These are phyloP conservation scores for Dolichotis patagonum DNA, from an alignment of 2,113 vertebrate species.

Conservation along the genomic window DNA sequence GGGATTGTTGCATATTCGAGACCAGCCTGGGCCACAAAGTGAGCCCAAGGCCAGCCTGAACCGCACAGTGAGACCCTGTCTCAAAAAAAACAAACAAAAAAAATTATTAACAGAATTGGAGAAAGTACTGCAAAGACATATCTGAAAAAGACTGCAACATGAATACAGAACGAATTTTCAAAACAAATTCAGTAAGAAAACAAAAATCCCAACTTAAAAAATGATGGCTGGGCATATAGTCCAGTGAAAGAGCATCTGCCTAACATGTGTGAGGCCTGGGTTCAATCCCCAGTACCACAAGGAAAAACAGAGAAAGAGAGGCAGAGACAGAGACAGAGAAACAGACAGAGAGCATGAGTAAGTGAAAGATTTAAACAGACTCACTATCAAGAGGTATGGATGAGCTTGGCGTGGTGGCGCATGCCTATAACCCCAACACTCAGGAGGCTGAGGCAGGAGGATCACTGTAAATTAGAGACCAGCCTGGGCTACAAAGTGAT, in stretches of 20 bases:
- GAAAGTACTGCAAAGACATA: constrained; percentile 7
- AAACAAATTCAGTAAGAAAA: constrained; percentile 23
- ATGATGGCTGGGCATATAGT: neutral
- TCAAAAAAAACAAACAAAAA: too few relatives aligned
- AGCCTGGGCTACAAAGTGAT: too few relatives aligned
- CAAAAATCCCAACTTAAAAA: neutral
- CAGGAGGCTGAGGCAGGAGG: too few relatives aligned
- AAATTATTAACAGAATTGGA: constrained; percentile 27
- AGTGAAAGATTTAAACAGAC: constrained; percentile 27
- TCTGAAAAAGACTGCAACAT: neutral
- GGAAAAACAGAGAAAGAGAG: neutral
- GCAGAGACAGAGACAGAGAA: too few relatives aligned
- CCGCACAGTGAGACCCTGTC: too few relatives aligned
- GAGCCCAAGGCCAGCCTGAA: too few relatives aligned
- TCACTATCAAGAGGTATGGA: neutral
- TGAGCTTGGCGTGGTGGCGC: too few relatives aligned
- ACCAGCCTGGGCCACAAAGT: too few relatives aligned
- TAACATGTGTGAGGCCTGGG: neutral
- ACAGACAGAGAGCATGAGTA: too few relatives aligned
- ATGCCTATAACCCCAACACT: too few relatives aligned
- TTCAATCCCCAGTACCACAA: neutral
- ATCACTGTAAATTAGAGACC: too few relatives aligned
- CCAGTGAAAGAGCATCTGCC: neutral
- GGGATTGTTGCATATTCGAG: too few relatives aligned
- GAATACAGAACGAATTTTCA: neutral